Base-by-base conservation (phyloP, 2,888 invertebrate species). In the Lamellibrachia satsuma region DNA sequence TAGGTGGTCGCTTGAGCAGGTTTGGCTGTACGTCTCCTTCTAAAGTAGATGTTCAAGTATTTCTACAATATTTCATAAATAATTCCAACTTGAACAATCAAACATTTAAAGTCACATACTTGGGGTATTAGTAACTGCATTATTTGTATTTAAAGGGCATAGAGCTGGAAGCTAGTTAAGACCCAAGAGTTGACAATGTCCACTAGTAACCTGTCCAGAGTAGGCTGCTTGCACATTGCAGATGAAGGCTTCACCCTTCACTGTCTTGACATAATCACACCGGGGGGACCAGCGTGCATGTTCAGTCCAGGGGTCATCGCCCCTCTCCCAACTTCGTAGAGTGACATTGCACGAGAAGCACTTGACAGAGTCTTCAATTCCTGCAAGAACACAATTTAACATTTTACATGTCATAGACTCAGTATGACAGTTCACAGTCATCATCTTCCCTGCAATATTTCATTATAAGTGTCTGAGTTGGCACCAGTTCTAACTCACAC, bases 291-390 rank as follows among this genome's bases (percentile, higher is more conserved):
- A 99, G 60, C 98, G 97, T 0, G 99, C 99, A 97, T 99, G 99
- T 96, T 99, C 98, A 94, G 98, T 98, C 99, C 99, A 99, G 0
- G 99, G 99, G 94, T 98, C 98, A 96, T 99, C 99, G 93, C 97
- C 97, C 91, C 97, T 97, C 96, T 98, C 98, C 99, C 99, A 99
- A 96, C 99, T 98, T 95, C 98, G 98, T 7, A 99, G 97, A 0
- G 99, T 99, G 91, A 98, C 98, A 94, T 98, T 98, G 96, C 99
- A 99, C 96, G 98, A 98, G 96, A 98, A 99, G 96, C 99, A 99
- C 93, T 98, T 97, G 0, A 99, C 98, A 93, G 95, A 96, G 93
- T 96, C 96, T 92, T 94, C 95, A n/a, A 92, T 91, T n/a, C 94
- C 94, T 94, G 52, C 91, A 51, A 75, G n/a, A 15, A 75, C 75